A percentile compares a stretch with the other conserved stretches of the same genome.
phyloP scores from a whole-genome alignment of 2,888 invertebrate genomes.

The Cheilosia pagana region DNA sequence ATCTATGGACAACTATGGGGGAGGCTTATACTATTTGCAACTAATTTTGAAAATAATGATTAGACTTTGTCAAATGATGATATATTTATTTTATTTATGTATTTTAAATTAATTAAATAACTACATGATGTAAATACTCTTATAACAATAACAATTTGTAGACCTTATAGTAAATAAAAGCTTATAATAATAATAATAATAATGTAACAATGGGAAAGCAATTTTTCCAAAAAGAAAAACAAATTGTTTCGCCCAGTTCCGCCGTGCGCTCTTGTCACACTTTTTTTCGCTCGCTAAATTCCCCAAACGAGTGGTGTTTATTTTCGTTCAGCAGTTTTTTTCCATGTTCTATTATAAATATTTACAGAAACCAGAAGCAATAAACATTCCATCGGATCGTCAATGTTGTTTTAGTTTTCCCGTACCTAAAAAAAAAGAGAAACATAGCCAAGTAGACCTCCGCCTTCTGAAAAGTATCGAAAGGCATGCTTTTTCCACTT shows the following conservation, averaged over 20 bases:
- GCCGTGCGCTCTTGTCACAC: conserved; percentile 20
- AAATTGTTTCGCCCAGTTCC: not conserved
- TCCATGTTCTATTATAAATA: conserved; percentile 47
- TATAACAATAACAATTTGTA: no score
- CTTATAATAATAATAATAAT: no score
- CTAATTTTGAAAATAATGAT: no score
- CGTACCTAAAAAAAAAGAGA: conserved; percentile 12
- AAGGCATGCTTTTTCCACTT: conserved; percentile 2
- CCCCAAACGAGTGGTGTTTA: conserved; percentile 2
- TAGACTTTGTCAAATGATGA: no score
- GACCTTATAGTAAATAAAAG: no score
- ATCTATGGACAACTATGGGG: no score
- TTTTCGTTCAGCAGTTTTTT: conserved; percentile 20
- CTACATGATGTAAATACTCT: no score
- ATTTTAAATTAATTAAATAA: no score
- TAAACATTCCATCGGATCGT: conserved; percentile 46
- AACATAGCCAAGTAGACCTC: not conserved
- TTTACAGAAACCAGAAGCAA: conserved; percentile 59
- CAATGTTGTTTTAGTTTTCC: conserved; percentile 52
- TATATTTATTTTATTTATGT: no score
- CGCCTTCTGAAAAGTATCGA: not conserved
- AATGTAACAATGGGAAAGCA: no score
- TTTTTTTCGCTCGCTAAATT: conserved; percentile 9
- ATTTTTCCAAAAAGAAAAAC: no score
- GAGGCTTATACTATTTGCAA: no score